Conservation (phyloP, 2,113 vertebrate genomes). For the Chascanopsetta lugubris region DNA sequence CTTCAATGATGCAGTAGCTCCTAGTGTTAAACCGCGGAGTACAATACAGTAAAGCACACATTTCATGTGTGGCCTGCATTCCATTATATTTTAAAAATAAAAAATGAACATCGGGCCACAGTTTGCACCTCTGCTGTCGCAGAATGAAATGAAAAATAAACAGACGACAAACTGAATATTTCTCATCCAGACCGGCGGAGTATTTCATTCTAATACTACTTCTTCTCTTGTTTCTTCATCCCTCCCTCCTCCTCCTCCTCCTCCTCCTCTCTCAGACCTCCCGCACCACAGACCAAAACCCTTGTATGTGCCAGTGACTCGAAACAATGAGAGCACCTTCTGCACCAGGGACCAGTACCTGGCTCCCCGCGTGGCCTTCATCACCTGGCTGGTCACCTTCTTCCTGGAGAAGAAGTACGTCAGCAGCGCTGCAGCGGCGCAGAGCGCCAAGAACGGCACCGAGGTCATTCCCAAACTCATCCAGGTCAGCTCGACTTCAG, state of each 20-base stretch:
- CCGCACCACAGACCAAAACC: slow-evolving; percentile 93
- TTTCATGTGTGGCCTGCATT: too few species aligned
- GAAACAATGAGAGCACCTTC: slow-evolving; percentile 92
- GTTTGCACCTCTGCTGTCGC: too few species aligned
- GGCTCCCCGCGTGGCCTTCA: slow-evolving; percentile 95
- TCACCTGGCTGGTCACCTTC: slow-evolving; percentile 98
- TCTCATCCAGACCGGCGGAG: too few species aligned
- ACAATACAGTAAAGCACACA: too few species aligned
- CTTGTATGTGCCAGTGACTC: slow-evolving; percentile 86
- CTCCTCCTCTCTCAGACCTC: slow-evolving; percentile 81
- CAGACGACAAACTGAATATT: too few species aligned
- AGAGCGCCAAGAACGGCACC: slow-evolving; percentile 90
- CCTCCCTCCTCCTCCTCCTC: not conserved
- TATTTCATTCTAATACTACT: not conserved
- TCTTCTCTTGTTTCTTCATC: not conserved
- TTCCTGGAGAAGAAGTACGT: slow-evolving; percentile 98
- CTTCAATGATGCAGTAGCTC: too few species aligned
- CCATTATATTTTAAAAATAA: too few species aligned
- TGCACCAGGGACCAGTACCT: slow-evolving; percentile 95
- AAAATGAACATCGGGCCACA: too few species aligned
- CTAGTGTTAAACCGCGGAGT: too few species aligned
- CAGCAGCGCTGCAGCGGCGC: slow-evolving; percentile 81
- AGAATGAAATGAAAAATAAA: not conserved
- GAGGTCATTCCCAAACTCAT: slow-evolving; percentile 94
- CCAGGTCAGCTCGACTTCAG: slow-evolving; percentile 84